Conservation (phyloP, 2,113 vertebrate genomes). For the Orientallactaga bullata region DNA sequence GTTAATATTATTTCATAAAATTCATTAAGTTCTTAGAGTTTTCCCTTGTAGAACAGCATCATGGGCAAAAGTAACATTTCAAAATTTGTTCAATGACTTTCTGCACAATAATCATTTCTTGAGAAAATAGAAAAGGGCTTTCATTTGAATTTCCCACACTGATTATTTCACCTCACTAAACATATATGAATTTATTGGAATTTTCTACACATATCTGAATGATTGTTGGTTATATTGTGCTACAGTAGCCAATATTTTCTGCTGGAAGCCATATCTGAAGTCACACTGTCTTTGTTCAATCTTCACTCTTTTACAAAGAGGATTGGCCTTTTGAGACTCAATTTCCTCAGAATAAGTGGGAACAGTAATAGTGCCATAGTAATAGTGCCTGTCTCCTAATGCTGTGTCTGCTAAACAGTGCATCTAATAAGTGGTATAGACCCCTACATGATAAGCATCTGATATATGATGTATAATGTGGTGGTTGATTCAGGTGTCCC, state of each 20-base stretch:
- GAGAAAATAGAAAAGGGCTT: neutral
- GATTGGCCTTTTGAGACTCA: neutral
- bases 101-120: neutral
- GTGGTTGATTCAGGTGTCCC: too few species aligned
- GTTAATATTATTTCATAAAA: neutral
- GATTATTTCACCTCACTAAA: neutral
- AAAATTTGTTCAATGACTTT: neutral
- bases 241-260: neutral
- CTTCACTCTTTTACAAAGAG: neutral
- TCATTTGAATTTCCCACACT: conserved; percentile 6
- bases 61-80: neutral
- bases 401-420: neutral
- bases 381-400: neutral
- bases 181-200: neutral
- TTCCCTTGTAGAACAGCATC: neutral
- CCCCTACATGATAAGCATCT: neutral
- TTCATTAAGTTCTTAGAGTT: neutral
- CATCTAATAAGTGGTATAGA: neutral
- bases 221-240: too few species aligned
- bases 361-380: too few species aligned
- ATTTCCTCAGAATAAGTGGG: neutral
- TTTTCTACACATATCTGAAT: too few species aligned
- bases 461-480: neutral
- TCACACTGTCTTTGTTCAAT: neutral
- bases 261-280: neutral